These are phyloP conservation scores for Laspeyria flexula DNA, from an alignment of 2,888 invertebrate genomes.

Conservation along the genomic window DNA sequence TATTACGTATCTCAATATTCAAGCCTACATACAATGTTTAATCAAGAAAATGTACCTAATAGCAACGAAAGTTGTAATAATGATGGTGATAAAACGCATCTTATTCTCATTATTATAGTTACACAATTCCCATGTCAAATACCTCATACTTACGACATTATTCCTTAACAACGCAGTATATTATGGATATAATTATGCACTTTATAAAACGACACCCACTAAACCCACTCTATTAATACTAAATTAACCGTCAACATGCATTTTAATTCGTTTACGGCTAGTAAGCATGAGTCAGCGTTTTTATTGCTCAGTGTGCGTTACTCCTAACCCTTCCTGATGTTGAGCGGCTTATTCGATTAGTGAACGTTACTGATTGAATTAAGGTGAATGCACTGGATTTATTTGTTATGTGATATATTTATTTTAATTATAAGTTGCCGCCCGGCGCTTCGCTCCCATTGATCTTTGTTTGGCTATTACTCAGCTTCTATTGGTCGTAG, in stretches of 20 bases:
- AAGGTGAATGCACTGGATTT: slow-evolving; percentile 70
- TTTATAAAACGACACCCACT: slow-evolving; percentile 15
- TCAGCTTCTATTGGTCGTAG: too few relatives aligned
- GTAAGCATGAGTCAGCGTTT: slow-evolving; percentile 51
- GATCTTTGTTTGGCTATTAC: too few relatives aligned
- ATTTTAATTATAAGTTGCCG: slow-evolving; percentile 22
- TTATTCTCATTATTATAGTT: too few relatives aligned
- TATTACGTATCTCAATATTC: too few relatives aligned
- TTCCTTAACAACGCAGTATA: too few relatives aligned
- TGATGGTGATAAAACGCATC: too few relatives aligned
- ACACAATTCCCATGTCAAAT: too few relatives aligned
- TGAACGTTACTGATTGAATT: slow-evolving; percentile 79
- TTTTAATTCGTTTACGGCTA: slow-evolving; percentile 19
- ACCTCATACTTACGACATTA: too few relatives aligned
- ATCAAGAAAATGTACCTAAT: too few relatives aligned
- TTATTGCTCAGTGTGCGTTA: slow-evolving; percentile 47
- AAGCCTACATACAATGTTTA: too few relatives aligned
- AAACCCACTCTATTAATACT: slow-evolving; percentile 26
- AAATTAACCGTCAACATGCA: slow-evolving; percentile 34
- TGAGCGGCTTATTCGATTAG: slow-evolving; percentile 84
- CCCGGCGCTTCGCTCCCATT: too few relatives aligned
- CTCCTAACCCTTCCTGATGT: slow-evolving; percentile 64
- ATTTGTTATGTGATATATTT: slow-evolving; percentile 38
- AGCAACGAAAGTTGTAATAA: too few relatives aligned
- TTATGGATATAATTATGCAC: not conserved